Conservation (phyloP, 2,797 vertebrate genomes). For the Linurgus olivaceus region DNA sequence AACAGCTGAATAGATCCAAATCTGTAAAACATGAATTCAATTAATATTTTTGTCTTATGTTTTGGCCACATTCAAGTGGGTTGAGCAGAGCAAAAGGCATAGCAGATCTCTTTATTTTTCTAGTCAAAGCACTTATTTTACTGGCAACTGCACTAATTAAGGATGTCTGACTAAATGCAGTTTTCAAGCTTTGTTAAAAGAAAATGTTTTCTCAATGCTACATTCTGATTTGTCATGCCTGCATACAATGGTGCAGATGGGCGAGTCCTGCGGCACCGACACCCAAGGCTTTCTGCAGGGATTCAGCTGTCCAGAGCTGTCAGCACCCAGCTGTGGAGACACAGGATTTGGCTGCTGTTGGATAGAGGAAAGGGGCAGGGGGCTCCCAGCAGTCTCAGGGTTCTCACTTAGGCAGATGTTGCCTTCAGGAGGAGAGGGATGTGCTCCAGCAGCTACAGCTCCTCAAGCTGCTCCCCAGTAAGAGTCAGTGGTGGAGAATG, state of each 20-base stretch:
- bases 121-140: constrained; percentile 19
- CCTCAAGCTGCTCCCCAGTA: background rate
- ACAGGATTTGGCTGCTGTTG: background rate
- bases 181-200: constrained; percentile 30
- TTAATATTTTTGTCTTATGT: constrained; percentile 29
- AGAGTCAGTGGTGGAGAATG: background rate
- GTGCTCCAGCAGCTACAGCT: background rate
- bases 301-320: constrained; percentile 43
- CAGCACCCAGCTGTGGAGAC: constrained; percentile 1
- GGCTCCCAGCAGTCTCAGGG: background rate
- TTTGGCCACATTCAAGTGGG: constrained; percentile 29
- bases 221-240: background rate
- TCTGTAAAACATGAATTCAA: constrained; percentile 18
- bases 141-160: constrained; percentile 55
- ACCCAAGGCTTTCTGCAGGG: background rate
- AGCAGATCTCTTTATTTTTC: background rate
- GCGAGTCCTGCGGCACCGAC: background rate
- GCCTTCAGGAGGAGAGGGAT: background rate
- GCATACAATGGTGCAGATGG: background rate
- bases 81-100: constrained; percentile 38
- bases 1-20: constrained; percentile 3
- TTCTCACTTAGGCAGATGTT: background rate
- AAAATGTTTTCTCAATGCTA: constrained; percentile 14
- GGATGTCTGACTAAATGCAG: constrained; percentile 5
- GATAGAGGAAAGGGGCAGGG: background rate